A percentile compares a stretch with the other conserved stretches of the same genome.
phyloP scores from a whole-genome alignment of 2,888 invertebrate genomes.

The Clostera curtula region DNA sequence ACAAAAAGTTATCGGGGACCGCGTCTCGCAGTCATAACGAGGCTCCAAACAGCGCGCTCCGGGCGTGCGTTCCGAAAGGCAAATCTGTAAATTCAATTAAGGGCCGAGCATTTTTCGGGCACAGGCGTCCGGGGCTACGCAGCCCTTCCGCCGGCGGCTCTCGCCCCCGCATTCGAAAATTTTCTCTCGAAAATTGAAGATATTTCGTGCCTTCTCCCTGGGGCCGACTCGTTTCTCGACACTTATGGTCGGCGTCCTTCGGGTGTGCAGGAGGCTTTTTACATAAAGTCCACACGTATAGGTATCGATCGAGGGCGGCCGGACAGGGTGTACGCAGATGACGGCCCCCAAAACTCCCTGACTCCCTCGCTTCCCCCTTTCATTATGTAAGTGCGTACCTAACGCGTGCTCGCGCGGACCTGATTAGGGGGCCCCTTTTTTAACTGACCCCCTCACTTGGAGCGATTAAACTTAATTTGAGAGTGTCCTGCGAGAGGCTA shows the following conservation, averaged over 20 bases:
- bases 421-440: conserved; percentile 73
- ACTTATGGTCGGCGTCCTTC: conserved; percentile 72
- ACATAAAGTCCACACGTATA: conserved; percentile 75
- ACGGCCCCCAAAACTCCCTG: conserved; percentile 53
- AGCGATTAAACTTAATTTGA: conserved; percentile 71
- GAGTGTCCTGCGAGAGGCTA: conserved; percentile 50
- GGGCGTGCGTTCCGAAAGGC: conserved; percentile 62
- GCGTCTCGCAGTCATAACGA: conserved; percentile 46
- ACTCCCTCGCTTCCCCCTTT: conserved; percentile 64
- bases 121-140: conserved; percentile 56
- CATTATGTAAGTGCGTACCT: conserved; percentile 74
- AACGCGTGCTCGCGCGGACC: conserved; percentile 73
- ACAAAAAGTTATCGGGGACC: conserved; percentile 36
- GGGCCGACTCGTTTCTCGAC: conserved; percentile 73
- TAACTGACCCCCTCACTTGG: conserved; percentile 71
- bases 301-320: conserved; percentile 72
- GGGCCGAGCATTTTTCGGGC: conserved; percentile 71
- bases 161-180: conserved; percentile 72
- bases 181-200: conserved; percentile 75
- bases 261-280: conserved; percentile 74
- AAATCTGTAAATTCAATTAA: conserved; percentile 74
- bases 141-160: conserved; percentile 68
- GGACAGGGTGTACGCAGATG: conserved; percentile 74
- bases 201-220: conserved; percentile 70
- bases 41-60: conserved; percentile 45